Conservation (phyloP, 2,113 vertebrate species). For the Silurus glanis region DNA sequence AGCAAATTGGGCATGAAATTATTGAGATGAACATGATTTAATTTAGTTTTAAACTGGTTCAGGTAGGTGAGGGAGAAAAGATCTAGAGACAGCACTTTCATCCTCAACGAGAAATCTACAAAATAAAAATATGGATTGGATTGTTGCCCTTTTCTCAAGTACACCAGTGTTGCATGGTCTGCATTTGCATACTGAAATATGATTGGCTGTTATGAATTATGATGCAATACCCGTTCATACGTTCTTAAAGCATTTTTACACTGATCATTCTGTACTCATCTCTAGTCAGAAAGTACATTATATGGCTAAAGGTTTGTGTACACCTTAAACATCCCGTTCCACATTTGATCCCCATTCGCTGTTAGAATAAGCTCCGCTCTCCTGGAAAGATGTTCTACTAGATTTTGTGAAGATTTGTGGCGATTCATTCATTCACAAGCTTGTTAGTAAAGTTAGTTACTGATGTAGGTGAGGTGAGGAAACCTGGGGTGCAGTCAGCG, state of each 20-base stretch:
- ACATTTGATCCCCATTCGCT: background rate
- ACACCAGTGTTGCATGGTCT: background rate
- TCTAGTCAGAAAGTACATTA: background rate
- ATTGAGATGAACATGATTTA: background rate
- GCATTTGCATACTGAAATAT: conserved; percentile 3
- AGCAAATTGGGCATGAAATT: conserved; percentile 2
- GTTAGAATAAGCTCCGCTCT: too few species aligned
- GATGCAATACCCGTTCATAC: background rate
- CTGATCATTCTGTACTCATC: background rate
- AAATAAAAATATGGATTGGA: background rate
- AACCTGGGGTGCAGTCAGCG: too few species aligned
- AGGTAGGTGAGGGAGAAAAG: background rate
- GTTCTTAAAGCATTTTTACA: background rate
- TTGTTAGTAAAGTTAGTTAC: too few species aligned
- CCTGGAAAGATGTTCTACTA: too few species aligned
- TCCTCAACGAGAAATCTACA: background rate
- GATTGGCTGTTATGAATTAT: conserved; percentile 3
- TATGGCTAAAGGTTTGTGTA: too few species aligned
- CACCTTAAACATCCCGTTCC: background rate
- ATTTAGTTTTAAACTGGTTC: background rate
- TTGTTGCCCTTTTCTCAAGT: background rate
- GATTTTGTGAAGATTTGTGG: too few species aligned
- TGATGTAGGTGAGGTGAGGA: too few species aligned
- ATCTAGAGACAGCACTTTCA: background rate
- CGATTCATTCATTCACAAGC: too few species aligned